Evolutionary conservation across 2,888 invertebrate species (phyloP), one percentile per base, ranked within the genome.

Genomic region (Orchestes rusci): DNA sequence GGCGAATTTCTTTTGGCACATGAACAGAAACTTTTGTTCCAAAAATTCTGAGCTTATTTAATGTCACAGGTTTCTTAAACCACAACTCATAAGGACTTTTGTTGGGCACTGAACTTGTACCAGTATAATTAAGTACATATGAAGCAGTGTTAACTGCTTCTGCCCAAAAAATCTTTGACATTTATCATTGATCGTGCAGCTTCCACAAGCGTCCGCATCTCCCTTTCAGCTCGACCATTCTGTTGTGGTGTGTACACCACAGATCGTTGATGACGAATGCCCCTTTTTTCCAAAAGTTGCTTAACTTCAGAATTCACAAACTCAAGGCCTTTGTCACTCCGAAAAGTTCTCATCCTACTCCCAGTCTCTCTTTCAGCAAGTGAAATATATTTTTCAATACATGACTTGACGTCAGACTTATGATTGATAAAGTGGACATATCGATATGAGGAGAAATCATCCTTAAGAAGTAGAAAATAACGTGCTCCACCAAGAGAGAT

Each of bases 381-480:
- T 39, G 33, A 18, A 20, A 55, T 49, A 52, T 52, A 55, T 38
- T 52, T 43, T 52, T 53, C 34, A 16, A 58, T 18, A n/a, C 35
- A 39, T 15, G 5, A 17, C 13, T 38, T 30, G 4, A 50, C 52
- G 39, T 58, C 53, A 7, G 35, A 31, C 48, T 57, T 57, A 15
- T 45, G n/a, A 45, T 53, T 56, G 18, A 36, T 18, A 13, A 36
- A 36, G 23, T 20, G 23, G 12, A 36, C 37, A 19, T 20, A 20
- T 12, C 35, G 16, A 34, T 34, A 34, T 2, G 35, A 16, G 23
- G 48, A 43, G 48, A 20, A 54, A 46, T 64, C 62, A 53, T 63
- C 62, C 0, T 58, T 49, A 30, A 64, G 59, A 0, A 58, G 45
- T 1, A 62, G 8, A 40, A 52, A 56, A 41, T 58, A 61, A 31